A percentile compares a stretch with the other conserved stretches of the same genome.
Conservation (phyloP, 2,888 invertebrate species). For the Drosophila kanekoi region DNA sequence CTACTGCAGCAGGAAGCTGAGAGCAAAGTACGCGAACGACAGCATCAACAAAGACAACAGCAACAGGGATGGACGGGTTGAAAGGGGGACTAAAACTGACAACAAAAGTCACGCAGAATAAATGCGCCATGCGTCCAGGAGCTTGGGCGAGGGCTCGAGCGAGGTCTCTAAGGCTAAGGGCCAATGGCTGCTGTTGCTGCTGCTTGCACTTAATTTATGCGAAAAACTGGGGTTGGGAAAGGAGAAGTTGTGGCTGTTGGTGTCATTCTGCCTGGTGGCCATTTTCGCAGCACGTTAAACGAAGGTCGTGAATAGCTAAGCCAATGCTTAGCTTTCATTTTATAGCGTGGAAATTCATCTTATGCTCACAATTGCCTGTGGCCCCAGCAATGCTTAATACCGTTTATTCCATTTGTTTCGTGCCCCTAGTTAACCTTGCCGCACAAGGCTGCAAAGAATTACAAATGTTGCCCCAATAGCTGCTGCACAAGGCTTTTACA, state of each 20-base stretch:
- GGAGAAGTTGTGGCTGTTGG: neutral
- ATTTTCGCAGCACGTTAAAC: constrained; percentile 67
- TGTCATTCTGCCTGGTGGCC: constrained; percentile 45
- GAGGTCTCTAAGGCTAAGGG: constrained; percentile 34
- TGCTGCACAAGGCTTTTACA: neutral
- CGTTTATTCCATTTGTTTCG: constrained; percentile 25
- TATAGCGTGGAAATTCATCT: constrained; percentile 60
- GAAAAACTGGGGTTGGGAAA: constrained; percentile 13
- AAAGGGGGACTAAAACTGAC: constrained; percentile 30
- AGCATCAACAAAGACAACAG: constrained; percentile 37
- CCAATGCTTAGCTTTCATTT: constrained; percentile 52
- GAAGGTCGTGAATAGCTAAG: constrained; percentile 61
- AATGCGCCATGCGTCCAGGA: constrained; percentile 39
- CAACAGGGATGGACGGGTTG: constrained; percentile 7
- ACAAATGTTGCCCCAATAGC: constrained; percentile 2
- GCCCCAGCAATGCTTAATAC: constrained; percentile 15
- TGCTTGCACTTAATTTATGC: constrained; percentile 70
- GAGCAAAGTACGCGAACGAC: constrained; percentile 50
- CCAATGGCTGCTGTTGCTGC: constrained; percentile 51
- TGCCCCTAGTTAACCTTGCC: constrained; percentile 17
- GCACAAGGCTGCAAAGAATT: constrained; percentile 27
- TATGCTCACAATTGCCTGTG: constrained; percentile 24
- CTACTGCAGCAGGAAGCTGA: constrained; percentile 40
- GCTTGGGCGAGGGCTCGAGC: constrained; percentile 28
- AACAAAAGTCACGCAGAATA: constrained; percentile 68